Conservation (phyloP, 2,113 vertebrate genomes). For the Gracilinanus agilis region DNA sequence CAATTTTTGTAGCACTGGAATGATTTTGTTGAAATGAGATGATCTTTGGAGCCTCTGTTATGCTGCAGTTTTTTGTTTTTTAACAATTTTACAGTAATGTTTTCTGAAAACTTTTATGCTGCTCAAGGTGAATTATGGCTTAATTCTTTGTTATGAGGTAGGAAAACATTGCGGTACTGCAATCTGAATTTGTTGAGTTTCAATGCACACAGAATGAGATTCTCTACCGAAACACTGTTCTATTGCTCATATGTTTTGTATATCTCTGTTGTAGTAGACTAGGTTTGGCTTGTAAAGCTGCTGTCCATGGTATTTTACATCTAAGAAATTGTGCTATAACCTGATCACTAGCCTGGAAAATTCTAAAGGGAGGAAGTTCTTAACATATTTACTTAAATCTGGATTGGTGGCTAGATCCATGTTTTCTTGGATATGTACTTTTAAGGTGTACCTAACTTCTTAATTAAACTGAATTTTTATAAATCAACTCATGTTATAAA, state of each 20-base stretch:
- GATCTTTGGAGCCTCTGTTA: constrained; percentile 8
- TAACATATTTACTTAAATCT: constrained; percentile 81
- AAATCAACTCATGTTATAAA: constrained; percentile 10
- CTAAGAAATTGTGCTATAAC: constrained; percentile 81
- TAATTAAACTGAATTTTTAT: constrained; percentile 35
- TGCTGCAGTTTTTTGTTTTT: constrained; percentile 33
- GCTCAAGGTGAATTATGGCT: background rate
- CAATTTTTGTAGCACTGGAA: constrained; percentile 23
- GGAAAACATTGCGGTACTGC: constrained; percentile 19
- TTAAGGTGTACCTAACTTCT: constrained; percentile 26
- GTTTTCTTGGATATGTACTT: constrained; percentile 27
- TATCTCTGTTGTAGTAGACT: constrained; percentile 61
- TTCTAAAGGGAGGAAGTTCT: constrained; percentile 68
- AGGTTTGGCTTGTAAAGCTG: constrained; percentile 70
- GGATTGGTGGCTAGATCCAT: constrained; percentile 65
- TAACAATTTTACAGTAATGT: background rate
- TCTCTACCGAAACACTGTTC: background rate
- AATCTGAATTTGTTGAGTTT: background rate
- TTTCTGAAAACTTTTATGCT: background rate
- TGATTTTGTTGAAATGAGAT: constrained; percentile 55
- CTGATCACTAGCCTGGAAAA: constrained; percentile 82
- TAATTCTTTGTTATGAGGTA: background rate
- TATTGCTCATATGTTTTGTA: background rate
- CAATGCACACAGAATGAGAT: background rate
- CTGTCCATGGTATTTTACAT: constrained; percentile 79